Percentiles rank a stretch among this genome's conserved stretches.
Evolutionary conservation across 2,113 vertebrate species (phyloP).

Genomic region (Periophthalmus modestus): DNA sequence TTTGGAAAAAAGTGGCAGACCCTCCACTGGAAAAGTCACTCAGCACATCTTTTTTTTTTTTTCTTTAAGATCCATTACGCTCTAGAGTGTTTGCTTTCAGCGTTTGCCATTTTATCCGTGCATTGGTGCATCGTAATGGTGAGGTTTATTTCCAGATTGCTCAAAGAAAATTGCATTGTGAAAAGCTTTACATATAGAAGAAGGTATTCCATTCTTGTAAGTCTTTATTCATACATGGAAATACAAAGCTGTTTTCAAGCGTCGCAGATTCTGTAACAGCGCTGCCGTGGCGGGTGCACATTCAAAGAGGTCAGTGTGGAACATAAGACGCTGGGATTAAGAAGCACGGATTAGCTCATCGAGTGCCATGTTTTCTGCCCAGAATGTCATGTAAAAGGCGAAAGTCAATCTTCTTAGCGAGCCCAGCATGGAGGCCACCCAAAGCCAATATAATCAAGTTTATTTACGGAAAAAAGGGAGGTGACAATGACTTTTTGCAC

Average conservation of each 20-base stretch:
- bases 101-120: background rate
- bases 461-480: background rate
- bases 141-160: background rate
- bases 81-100: background rate
- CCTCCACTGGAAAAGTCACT: no score
- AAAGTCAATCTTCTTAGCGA: conserved; percentile 1
- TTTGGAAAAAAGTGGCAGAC: no score
- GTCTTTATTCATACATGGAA: background rate
- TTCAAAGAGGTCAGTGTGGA: background rate
- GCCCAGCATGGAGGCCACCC: background rate
- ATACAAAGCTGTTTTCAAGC: background rate
- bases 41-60: no score
- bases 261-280: background rate
- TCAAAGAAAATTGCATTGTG: background rate
- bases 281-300: background rate
- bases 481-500: background rate
- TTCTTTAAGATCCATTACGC: no score
- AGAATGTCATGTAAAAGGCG: conserved; percentile 7
- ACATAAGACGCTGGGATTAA: conserved; percentile 2
- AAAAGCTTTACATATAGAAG: background rate
- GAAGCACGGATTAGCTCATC: background rate
- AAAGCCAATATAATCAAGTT: background rate
- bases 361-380: background rate
- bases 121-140: background rate
- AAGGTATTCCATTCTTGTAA: background rate